phyloP scores from a whole-genome alignment of 2,888 invertebrate species.

The Macrosiphum euphorbiae region DNA sequence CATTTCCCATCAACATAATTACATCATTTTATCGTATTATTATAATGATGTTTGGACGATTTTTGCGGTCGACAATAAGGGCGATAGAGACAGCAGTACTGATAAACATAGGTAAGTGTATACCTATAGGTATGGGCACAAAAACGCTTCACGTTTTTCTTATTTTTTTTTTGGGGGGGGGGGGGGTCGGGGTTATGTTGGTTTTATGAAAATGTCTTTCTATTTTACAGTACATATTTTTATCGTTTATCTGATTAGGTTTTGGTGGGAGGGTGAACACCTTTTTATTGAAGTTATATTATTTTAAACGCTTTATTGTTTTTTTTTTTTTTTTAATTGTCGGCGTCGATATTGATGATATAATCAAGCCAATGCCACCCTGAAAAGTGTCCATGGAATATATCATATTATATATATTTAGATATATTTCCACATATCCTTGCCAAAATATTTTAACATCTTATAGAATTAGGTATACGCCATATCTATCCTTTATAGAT shows the following conservation, averaged over 20 bases:
- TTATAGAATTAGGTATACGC: not conserved
- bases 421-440: too few relatives aligned
- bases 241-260: not conserved
- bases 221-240: not conserved
- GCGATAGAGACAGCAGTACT: not conserved
- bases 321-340: too few relatives aligned
- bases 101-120: not conserved
- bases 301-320: too few relatives aligned
- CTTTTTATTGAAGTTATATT: not conserved
- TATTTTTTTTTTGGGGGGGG: not conserved
- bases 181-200: not conserved
- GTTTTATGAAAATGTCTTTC: not conserved
- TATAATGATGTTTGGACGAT: not conserved
- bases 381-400: too few relatives aligned
- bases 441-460: too few relatives aligned
- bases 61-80: not conserved
- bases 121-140: not conserved
- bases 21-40: not conserved
- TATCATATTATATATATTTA: too few relatives aligned
- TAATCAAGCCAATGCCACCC: too few relatives aligned
- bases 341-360: too few relatives aligned
- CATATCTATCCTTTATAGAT: not conserved
- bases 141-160: not conserved
- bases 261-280: not conserved
- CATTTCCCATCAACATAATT: not conserved